Base-by-base conservation (phyloP, 1,140 invertebrate genomes). In the Agrilus planipennis region DNA sequence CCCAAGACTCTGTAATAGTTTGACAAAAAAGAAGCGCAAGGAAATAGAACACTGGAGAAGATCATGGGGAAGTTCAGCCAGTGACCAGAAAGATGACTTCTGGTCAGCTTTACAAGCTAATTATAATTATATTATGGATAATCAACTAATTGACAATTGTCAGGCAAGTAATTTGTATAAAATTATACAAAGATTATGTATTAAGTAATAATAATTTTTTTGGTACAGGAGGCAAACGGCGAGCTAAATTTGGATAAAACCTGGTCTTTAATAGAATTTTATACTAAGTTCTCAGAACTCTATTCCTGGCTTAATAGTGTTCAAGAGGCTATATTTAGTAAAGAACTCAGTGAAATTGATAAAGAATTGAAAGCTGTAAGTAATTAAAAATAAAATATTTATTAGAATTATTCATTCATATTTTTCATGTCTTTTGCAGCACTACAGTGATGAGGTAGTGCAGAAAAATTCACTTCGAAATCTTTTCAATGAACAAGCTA, bases 71-170 rank as follows among this genome's bases (percentile, higher is more conserved):
- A 81, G 73, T 16, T 65, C 63, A n/a, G 64, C 69, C 35, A 75
- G 75, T 49, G 73, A 75, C 39, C 57, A 71, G 45, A 76, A 77
- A 63, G 80, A 90, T 66, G 87, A 90, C 56, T 84, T 91, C 53
- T 91, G 88, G 86, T 82, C 83, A 46, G 78, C 86, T 29, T 76
- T 91, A 52, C 80, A 85, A 53, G 77, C 84, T 17, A 83, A 84
- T 64, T 91, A 93, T 65, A 80, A 90, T 60, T 93, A 87, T 62
- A 84, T 93, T 54, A 91, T 93, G 88, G 86, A 90, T 63, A 89
- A 85, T 60, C 82, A 89, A 57, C 78, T 92, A 41, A 84, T 91
- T 44, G 86, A 90, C 56, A 81, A 78, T 47, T 92, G 87, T 68
- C 79, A 77, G 64, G 82, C 80, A 59, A 63, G 55, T 42, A 41